phyloP scores from a whole-genome alignment of 2,888 invertebrate species.

The Sphaerophoria rueppellii region DNA sequence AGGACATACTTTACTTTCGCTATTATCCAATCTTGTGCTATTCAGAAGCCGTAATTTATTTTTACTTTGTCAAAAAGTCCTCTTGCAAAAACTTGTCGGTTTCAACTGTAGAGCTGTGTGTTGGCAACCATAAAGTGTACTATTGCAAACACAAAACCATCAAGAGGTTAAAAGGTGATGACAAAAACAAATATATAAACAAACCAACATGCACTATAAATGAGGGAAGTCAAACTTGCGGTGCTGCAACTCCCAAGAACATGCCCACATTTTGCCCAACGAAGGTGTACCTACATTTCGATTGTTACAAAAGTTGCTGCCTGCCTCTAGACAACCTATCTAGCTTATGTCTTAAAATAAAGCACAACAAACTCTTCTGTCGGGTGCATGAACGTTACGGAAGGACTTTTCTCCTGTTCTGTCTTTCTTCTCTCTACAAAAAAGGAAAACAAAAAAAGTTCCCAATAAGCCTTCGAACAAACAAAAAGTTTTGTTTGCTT shows the following conservation, averaged over 20 bases:
- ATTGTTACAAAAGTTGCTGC: constrained; percentile 16
- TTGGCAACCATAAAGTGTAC: constrained; percentile 7
- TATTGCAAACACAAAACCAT: constrained; percentile 35
- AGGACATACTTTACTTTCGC: too few relatives aligned
- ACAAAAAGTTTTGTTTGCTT: constrained; percentile 31
- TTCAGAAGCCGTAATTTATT: too few relatives aligned
- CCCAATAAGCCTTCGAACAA: constrained; percentile 18
- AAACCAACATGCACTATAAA: constrained; percentile 61
- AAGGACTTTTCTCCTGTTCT: constrained; percentile 32
- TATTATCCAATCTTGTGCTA: too few relatives aligned
- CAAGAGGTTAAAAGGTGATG: constrained; percentile 71
- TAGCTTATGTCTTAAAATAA: background rate
- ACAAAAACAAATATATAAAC: constrained; percentile 56
- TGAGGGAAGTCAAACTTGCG: constrained; percentile 53
- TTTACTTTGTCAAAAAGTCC: too few relatives aligned
- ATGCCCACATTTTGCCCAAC: constrained; percentile 32
- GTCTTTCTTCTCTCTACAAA: background rate
- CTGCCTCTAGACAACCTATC: background rate
- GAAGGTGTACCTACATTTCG: constrained; percentile 15
- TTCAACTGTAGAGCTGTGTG: too few relatives aligned
- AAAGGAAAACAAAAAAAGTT: too few relatives aligned
- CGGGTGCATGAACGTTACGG: constrained; percentile 48
- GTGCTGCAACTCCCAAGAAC: constrained; percentile 22
- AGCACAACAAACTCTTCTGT: background rate
- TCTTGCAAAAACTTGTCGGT: too few relatives aligned